Percentiles rank a stretch among this genome's conserved stretches.
Conservation (phyloP, 2,888 invertebrate genomes). For the Muscina levida region DNA sequence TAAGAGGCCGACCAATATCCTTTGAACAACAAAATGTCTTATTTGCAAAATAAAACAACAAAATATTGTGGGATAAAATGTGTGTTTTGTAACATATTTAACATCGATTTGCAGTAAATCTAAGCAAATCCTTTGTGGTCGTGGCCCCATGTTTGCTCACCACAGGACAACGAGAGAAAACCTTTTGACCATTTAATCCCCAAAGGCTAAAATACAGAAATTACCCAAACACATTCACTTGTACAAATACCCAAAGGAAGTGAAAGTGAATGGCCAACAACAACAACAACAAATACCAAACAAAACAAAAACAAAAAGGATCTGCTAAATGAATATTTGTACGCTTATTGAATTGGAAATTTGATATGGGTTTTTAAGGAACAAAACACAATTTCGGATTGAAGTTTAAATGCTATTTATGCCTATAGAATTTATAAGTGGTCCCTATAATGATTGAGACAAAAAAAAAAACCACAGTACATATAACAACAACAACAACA, state of each 20-base stretch:
- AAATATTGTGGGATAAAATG: slow-evolving; percentile 7
- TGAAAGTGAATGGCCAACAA: background rate
- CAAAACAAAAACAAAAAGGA: slow-evolving; percentile 19
- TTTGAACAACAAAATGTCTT: no score
- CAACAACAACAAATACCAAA: slow-evolving; percentile 9
- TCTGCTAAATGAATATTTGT: slow-evolving; percentile 33
- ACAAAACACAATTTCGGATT: background rate
- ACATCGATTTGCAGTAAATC: slow-evolving; percentile 52
- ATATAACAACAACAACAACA: background rate
- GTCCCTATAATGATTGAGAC: slow-evolving; percentile 40
- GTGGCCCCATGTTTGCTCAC: background rate
- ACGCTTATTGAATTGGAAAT: slow-evolving; percentile 67
- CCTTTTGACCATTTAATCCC: slow-evolving; percentile 51
- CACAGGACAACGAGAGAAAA: slow-evolving; percentile 2
- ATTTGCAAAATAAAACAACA: background rate
- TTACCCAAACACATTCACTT: background rate
- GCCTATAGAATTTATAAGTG: slow-evolving; percentile 47
- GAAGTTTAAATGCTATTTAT: slow-evolving; percentile 52
- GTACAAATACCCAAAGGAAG: no score
- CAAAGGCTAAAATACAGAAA: background rate
- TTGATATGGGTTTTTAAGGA: slow-evolving; percentile 66
- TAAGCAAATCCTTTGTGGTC: slow-evolving; percentile 49
- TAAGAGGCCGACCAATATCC: background rate
- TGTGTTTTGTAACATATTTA: slow-evolving; percentile 50
- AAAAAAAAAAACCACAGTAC: slow-evolving; percentile 7